Evolutionary conservation across 2,113 vertebrate species (phyloP).

Genomic region (Ageneiosus marmoratus): DNA sequence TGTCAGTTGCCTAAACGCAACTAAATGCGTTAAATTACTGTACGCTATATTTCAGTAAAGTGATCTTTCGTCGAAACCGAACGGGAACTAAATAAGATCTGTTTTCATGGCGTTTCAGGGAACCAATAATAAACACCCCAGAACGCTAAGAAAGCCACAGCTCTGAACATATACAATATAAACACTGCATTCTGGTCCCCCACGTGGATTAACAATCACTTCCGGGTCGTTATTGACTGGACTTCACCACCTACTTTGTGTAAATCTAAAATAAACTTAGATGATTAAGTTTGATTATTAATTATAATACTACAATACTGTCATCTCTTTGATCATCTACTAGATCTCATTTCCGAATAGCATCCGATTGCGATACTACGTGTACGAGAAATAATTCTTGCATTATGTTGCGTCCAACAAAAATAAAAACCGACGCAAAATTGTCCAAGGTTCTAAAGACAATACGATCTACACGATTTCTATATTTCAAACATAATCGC

Average conservation of each 20-base stretch:
- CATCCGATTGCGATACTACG: slow-evolving; percentile 5
- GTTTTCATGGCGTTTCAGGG: not conserved
- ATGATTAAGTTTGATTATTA: too few relatives aligned
- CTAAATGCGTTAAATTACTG: not conserved
- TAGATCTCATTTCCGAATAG: slow-evolving; percentile 26
- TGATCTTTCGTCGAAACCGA: not conserved
- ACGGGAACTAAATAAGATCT: not conserved
- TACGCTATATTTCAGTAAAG: not conserved
- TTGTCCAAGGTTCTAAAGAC: not conserved
- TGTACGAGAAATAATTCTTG: slow-evolving; percentile 39
- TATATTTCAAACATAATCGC: not conserved
- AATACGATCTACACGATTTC: not conserved
- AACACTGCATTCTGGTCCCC: not conserved
- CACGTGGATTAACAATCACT: not conserved
- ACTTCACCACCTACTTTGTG: not conserved
- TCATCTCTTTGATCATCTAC: slow-evolving; percentile 9
- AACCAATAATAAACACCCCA: not conserved
- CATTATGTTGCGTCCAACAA: slow-evolving; percentile 6
- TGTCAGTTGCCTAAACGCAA: too few relatives aligned
- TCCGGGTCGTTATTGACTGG: not conserved
- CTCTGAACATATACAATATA: not conserved
- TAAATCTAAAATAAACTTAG: not conserved
- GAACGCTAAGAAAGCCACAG: not conserved
- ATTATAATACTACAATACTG: not conserved
- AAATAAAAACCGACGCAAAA: not conserved